A percentile compares a stretch with the other conserved stretches of the same genome.
Conservation (phyloP, 2,888 invertebrate species). For the Cataglyphis altisquamis region DNA sequence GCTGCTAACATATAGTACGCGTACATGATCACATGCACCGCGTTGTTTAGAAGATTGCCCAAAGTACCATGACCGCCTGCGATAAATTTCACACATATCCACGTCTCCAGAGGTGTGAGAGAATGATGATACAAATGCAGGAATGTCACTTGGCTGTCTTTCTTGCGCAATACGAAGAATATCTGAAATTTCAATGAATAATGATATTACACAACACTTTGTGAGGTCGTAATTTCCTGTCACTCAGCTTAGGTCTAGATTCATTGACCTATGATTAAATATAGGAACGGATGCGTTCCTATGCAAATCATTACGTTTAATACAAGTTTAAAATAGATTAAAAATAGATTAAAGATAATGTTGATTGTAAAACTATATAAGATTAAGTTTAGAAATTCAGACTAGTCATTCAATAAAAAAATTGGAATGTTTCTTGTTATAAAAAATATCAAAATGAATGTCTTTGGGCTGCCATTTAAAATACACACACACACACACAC, state of each 20-base stretch:
- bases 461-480: neutral
- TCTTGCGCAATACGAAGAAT: slow-evolving; percentile 94
- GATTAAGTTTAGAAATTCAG: neutral
- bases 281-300: neutral
- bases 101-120: slow-evolving; percentile 92
- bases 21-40: slow-evolving; percentile 96
- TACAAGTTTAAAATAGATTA: neutral
- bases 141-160: slow-evolving; percentile 94
- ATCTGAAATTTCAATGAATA: slow-evolving; percentile 80
- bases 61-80: slow-evolving; percentile 96
- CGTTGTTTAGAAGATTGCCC: slow-evolving; percentile 94
- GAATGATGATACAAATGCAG: slow-evolving; percentile 95
- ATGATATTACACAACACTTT: slow-evolving; percentile 20
- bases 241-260: neutral
- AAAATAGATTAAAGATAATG: neutral
- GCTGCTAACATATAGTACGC: slow-evolving; percentile 95
- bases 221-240: slow-evolving; percentile 23
- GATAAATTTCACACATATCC: slow-evolving; percentile 92
- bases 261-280: slow-evolving; percentile 2
- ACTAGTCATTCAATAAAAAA: neutral
- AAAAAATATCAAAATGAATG: neutral
- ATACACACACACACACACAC: neutral
- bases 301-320: neutral
- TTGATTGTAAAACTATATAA: neutral
- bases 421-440: neutral